Evolutionary conservation across 37 sponge, comb jelly and placozoan genomes (phyloP).

Genomic region (Ianthella basta): DNA sequence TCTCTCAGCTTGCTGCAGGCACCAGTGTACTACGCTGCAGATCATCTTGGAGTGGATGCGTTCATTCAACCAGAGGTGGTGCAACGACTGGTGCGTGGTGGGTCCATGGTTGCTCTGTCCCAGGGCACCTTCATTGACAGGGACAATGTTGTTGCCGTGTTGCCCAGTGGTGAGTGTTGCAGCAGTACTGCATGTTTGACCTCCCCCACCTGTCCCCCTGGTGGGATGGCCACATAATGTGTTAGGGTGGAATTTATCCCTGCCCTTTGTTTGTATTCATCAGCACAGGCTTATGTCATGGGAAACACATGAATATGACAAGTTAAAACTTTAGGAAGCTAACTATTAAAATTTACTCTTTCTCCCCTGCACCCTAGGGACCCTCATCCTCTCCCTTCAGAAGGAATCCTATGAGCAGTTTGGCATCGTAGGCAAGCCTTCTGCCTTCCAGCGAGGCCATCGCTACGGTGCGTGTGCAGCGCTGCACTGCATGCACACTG

Average conservation of each 20-base stretch:
- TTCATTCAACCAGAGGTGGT: constrained; percentile 49
- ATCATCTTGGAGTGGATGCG: constrained; percentile 37
- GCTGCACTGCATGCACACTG: too few species aligned
- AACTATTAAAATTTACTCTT: background rate
- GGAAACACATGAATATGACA: too few species aligned
- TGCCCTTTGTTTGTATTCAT: too few species aligned
- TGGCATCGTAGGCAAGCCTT: constrained; percentile 66
- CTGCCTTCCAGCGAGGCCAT: constrained; percentile 41
- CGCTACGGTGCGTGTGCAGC: background rate
- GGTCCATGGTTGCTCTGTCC: constrained; percentile 41
- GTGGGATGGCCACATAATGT: too few species aligned
- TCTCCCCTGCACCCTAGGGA: constrained; percentile 36
- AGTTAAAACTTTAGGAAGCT: too few species aligned
- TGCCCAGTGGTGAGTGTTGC: constrained; percentile 59
- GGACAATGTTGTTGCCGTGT: constrained; percentile 53
- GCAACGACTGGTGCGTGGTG: background rate
- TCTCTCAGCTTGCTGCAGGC: background rate
- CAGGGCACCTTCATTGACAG: constrained; percentile 46
- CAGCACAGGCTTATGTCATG: too few species aligned
- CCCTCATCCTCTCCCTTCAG: constrained; percentile 54
- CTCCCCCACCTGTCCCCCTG: too few species aligned
- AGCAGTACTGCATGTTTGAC: too few species aligned
- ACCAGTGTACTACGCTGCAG: constrained; percentile 36
- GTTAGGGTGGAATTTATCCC: too few species aligned
- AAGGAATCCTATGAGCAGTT: constrained; percentile 74